Evolutionary conservation across 2,113 vertebrate species (phyloP).

Genomic region (human (Homo sapiens)): GRCh38 chr7:156095001-156095500

Average conservation of each 20-base stretch:
- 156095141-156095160: rapidly evolving
- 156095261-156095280: not conserved
- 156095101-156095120: not conserved
- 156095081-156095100: not conserved
- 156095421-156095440: too few relatives aligned
- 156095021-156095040: not conserved
- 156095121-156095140: rapidly evolving
- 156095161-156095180: too few relatives aligned
- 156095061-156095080: not conserved
- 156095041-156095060: not conserved
- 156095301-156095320: not conserved
- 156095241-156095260: too few relatives aligned
- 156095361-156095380: rapidly evolving
- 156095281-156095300: rapidly evolving
- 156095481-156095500: rapidly evolving
- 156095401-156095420: not conserved
- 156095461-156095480: rapidly evolving
- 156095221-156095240: rapidly evolving
- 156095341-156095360: rapidly evolving
- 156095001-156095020: rapidly evolving
- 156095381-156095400: not conserved
- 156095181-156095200: not conserved
- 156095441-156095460: not conserved
- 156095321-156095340: not conserved
- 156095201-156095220: not conserved